Percentiles rank a stretch among this genome's conserved stretches.
phyloP scores from a whole-genome alignment of 2,888 invertebrate species.

The Allygus modestus region DNA sequence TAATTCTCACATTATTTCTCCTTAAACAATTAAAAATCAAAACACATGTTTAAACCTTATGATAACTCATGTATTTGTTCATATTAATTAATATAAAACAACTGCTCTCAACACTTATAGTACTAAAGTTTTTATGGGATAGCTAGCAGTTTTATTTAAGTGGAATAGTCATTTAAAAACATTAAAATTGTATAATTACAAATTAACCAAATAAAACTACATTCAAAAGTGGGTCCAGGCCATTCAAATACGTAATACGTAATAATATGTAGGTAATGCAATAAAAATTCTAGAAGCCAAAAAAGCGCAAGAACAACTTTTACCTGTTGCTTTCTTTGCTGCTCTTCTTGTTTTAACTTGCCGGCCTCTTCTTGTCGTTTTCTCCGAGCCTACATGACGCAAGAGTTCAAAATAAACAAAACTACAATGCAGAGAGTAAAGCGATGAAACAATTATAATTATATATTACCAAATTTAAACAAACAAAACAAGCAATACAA shows the following conservation, averaged over 20 bases:
- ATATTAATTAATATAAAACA: no score
- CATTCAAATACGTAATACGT: background rate
- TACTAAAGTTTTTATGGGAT: no score
- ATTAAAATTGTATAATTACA: no score
- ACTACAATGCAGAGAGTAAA: conserved; percentile 75
- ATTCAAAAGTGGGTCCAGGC: background rate
- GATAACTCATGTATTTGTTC: no score
- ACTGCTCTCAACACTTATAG: no score
- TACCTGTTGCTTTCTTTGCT: conserved; percentile 92
- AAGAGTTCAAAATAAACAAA: conserved; percentile 45
- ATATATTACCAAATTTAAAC: conserved; percentile 78
- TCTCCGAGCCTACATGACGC: conserved; percentile 84
- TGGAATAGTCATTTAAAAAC: no score
- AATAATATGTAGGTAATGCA: background rate
- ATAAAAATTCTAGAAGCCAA: conserved; percentile 3
- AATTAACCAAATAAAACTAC: conserved; percentile 8
- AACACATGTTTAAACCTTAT: no score
- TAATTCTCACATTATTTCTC: no score
- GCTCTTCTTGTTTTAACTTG: conserved; percentile 90
- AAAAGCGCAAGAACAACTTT: conserved; percentile 40
- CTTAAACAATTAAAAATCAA: no score
- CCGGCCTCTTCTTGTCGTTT: conserved; percentile 92
- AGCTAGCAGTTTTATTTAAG: no score
- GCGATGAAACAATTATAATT: conserved; percentile 79
- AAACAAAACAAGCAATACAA: conserved; percentile 70